A percentile compares a stretch with the other conserved stretches of the same genome.
Evolutionary conservation across 23 tunicate genomes (phyloP).

Genomic region (Clavelina lepadiformis): DNA sequence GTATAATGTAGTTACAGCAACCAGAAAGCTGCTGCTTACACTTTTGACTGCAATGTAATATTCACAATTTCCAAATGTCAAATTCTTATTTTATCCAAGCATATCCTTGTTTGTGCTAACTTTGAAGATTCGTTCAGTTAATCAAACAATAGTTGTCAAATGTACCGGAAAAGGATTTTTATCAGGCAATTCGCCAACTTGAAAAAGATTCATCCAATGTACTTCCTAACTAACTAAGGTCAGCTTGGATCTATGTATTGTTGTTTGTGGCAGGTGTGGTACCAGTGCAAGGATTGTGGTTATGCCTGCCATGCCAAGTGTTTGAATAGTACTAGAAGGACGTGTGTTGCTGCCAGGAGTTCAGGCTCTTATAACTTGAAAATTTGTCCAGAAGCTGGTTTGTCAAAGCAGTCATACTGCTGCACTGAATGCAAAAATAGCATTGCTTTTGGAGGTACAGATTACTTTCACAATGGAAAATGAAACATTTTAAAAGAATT

Average conservation of each 20-base stretch:
- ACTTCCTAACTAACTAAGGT: background rate
- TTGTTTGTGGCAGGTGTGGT: constrained; percentile 43
- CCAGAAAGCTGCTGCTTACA: no score
- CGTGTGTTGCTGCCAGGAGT: constrained; percentile 48
- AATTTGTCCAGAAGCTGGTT: constrained; percentile 80
- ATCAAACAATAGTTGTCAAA: no score
- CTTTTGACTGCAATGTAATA: no score
- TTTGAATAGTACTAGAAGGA: constrained; percentile 38
- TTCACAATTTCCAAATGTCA: no score
- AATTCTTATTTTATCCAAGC: no score
- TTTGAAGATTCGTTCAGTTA: no score
- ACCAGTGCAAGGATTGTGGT: constrained; percentile 63
- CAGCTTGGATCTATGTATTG: background rate
- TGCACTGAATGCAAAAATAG: constrained; percentile 78
- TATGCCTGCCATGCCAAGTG: constrained; percentile 74
- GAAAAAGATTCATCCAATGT: background rate
- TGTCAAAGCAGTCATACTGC: constrained; percentile 69
- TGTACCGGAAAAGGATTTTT: no score
- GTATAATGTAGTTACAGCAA: no score
- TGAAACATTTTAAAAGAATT: no score
- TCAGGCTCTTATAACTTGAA: constrained; percentile 18
- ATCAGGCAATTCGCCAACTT: no score
- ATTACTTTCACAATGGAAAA: no score
- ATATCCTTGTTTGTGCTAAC: no score
- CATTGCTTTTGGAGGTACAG: constrained; percentile 6